Base-by-base conservation (phyloP, 2,797 vertebrate species). In the Myripristis jacobus region DNA sequence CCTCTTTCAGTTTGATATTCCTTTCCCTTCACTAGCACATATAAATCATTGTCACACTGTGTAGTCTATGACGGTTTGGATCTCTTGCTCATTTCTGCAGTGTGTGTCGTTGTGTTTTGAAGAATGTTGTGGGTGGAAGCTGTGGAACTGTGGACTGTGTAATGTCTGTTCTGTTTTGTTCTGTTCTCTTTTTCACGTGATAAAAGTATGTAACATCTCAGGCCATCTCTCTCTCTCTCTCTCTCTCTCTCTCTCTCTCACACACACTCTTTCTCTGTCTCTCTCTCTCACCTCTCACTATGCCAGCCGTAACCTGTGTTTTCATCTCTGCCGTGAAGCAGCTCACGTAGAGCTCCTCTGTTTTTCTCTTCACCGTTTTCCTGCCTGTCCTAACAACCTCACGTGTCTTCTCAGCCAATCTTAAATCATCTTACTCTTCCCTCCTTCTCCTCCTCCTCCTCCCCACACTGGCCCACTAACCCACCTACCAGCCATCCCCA, bases 401-500 rank as follows among this genome's bases (percentile, higher is more conserved):
- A 29, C 27, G 9, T 43, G 10, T 77, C 44, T 52, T 21, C 38
- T 80, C 60, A 69, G 56, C 54, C 54, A 70, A 73, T 78, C 48
- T 48, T 31, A 50, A 77, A 69, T 57, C 46, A 46, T 58, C 21
- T 34, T 18, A 19, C 60, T 19, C 66, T 51, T 52, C 18, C 38
- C 18, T 7, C 44, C 27, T 6, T 29, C 46, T 21, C 21, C 47
- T n/a, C 25, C 61, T 72, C 53, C 31, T 56, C 69, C 55, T 50
- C 55, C 65, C 47, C 57, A 61, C 71, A 25, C 29, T 90, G 87
- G 62, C 83, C 77, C 72, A 83, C 78, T 88, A 87, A 88, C 88
- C 87, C 69, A 86, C 21, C 85, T 86, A 75, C 31, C 64, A 74
- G 73, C 60, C 65, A 63, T 75, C 47, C 73, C 56, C 56, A 15